Conservation (phyloP, 2,888 invertebrate species). For the Oscheius myriophilus region DNA sequence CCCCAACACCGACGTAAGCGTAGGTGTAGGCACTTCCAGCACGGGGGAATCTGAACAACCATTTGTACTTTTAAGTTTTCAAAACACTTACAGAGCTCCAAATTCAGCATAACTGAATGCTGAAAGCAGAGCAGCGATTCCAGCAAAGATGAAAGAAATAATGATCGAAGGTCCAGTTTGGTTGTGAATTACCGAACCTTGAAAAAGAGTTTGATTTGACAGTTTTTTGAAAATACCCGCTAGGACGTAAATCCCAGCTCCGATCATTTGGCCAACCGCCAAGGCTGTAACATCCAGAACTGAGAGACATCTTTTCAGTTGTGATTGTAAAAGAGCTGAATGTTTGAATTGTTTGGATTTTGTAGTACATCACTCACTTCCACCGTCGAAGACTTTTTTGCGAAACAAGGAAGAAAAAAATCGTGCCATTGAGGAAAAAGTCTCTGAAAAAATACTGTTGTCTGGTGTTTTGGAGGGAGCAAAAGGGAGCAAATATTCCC, state of each 20-base stretch:
- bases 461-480: too few species aligned
- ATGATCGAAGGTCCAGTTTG: constrained; percentile 91
- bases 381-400: constrained; percentile 23
- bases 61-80: not conserved
- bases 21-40: constrained; percentile 82
- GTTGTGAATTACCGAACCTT: constrained; percentile 84
- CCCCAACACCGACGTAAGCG: constrained; percentile 93
- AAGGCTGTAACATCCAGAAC: constrained; percentile 47
- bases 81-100: constrained; percentile 70
- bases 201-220: not conserved
- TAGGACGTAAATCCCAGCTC: constrained; percentile 50
- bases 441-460: too few species aligned
- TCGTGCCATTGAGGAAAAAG: too few species aligned
- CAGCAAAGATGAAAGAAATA: constrained; percentile 82
- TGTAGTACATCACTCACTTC: not conserved
- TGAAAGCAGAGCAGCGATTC: constrained; percentile 83
- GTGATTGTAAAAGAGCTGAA: constrained; percentile 30
- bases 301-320: constrained; percentile 43
- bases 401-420: constrained; percentile 21
- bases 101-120: constrained; percentile 78
- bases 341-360: too few species aligned
- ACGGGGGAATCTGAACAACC: constrained; percentile 78
- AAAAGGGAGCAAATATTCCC: too few species aligned
- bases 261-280: constrained; percentile 51
- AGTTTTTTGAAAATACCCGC: constrained; percentile 26